Base-by-base conservation (phyloP, 2,888 invertebrate genomes). In the Apotomis betuletana region DNA sequence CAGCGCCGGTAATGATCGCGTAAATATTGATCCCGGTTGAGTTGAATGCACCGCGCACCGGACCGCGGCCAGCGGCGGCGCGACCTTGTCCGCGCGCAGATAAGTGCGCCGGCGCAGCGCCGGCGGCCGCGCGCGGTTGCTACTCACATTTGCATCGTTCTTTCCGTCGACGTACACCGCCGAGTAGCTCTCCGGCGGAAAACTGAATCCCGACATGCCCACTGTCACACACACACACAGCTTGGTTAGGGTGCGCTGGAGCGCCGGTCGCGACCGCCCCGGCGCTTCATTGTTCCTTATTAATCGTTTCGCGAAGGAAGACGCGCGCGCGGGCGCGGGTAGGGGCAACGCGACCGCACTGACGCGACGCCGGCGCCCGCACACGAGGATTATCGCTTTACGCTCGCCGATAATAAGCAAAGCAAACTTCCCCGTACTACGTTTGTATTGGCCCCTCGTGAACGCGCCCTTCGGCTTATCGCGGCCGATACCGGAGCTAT, bases 181-280 rank as follows among this genome's bases (percentile, higher is more conserved):
- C 64, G 92, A 92, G 82, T 88, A 92, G 77, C 86, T 90, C 84
- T 91, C 88, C 79, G 92, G 92, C 71, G 92, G 92, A 78, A 92
- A 92, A 79, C 83, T 89, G 82, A 88, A 92, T 78, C 77, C 82
- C 74, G 84, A 85, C 91, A 90, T 91, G 79, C 82, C 80, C 76
- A 77, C 74, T 74, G 75, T 73, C 76, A 78, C 77, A 73, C 84
- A 85, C 85, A 74, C 49, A 52, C 67, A 68, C 69, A 60, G 27
- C 15, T 64, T 41, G 77, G 76, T 83, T 80, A 82, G 76, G 80
- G 74, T 76, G 78, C 76, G 78, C 79, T 76, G 52, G 67, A 61
- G 79, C 78, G 78, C 78, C 79, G 77, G 77, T 75, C 77, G 78
- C 80, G 77, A 74, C 74, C 79, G 81, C 76, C 74, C 78, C 77